Conservation (phyloP, 2,888 invertebrate genomes). For the Heteropelma amictum region DNA sequence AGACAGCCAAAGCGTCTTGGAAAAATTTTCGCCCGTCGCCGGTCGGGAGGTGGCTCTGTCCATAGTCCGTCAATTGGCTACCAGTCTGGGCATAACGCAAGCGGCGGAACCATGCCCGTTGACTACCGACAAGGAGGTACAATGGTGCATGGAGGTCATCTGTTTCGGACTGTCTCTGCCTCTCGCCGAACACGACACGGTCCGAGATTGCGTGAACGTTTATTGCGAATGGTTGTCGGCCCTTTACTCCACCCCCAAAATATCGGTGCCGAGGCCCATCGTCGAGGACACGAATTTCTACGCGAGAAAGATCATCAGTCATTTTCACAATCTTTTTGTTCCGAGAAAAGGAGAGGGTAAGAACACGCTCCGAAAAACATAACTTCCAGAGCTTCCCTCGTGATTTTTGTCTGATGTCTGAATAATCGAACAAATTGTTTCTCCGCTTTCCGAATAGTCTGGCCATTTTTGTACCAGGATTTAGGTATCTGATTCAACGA, state of each 20-base stretch:
- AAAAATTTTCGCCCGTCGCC: constrained; percentile 85
- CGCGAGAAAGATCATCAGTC: constrained; percentile 92
- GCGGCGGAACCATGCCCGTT: constrained; percentile 91
- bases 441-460: constrained; percentile 84
- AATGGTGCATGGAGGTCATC: constrained; percentile 92
- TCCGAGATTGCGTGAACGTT: constrained; percentile 96
- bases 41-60: constrained; percentile 90
- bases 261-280: constrained; percentile 93
- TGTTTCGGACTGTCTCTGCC: constrained; percentile 95
- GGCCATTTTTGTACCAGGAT: constrained; percentile 93
- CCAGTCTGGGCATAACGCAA: constrained; percentile 86
- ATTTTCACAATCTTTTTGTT: constrained; percentile 96
- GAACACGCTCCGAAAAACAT: constrained; percentile 62
- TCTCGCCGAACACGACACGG: constrained; percentile 93
- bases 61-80: constrained; percentile 88
- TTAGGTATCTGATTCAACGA: constrained; percentile 82
- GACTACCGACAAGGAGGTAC: constrained; percentile 90
- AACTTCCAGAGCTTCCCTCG: background rate
- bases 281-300: constrained; percentile 94
- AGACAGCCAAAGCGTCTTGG: constrained; percentile 86
- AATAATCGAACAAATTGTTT: constrained; percentile 21
- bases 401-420: no score
- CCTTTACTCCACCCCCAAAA: constrained; percentile 88
- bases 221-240: constrained; percentile 98
- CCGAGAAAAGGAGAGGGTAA: constrained; percentile 95